Evolutionary conservation across 2,113 vertebrate species (phyloP), one percentile per base, ranked within the genome.

Genomic region (Hipposideros armiger): DNA sequence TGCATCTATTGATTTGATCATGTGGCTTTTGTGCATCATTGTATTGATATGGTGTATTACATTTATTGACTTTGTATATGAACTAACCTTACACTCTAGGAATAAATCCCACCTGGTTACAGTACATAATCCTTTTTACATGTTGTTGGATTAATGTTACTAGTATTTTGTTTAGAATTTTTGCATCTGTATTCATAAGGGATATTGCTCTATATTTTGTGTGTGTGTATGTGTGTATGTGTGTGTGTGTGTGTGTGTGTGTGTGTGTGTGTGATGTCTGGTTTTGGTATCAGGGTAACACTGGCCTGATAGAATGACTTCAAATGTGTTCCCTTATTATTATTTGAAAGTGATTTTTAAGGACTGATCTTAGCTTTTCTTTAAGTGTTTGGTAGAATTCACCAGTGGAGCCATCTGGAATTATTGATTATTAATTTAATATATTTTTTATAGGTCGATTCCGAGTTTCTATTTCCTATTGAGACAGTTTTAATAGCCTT

Each of bases 401-500:
- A 72, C 45, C 30, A 54, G 86, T 32, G 24, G 91, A 82, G 22
- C 28, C 32, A 70, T 36, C n/a, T 82, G 40, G 36, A 54, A 47
- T 62, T 56, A 11, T 62, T 62, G 16, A 45, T 85, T 62, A 56
- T n/a, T 82, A 76, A 76, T 60, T 89, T 36, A 82, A 7, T 66
- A 5, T 73, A 16, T 74, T 28, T 84, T 15, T 82, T 73, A 90
- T 32, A 50, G 40, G 40, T 54, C 76, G 84, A 28, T 40, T 84
- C 32, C n/a, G 19, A 78, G 58, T 64, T 62, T 81, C 76, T 82
- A 15, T 70, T 77, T 76, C 69, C 72, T 60, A 56, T 74, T 10
- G 11, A 92, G 52, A 87, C n/a, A 70, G n/a, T 54, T 76, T 90
- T 76, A 88, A 87, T 50, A n/a, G 69, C 15, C 52, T 82, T 67